Percentiles rank a stretch among this genome's conserved stretches.
Evolutionary conservation across 2,113 vertebrate species (phyloP).

Genomic region (Hipposideros armiger): DNA sequence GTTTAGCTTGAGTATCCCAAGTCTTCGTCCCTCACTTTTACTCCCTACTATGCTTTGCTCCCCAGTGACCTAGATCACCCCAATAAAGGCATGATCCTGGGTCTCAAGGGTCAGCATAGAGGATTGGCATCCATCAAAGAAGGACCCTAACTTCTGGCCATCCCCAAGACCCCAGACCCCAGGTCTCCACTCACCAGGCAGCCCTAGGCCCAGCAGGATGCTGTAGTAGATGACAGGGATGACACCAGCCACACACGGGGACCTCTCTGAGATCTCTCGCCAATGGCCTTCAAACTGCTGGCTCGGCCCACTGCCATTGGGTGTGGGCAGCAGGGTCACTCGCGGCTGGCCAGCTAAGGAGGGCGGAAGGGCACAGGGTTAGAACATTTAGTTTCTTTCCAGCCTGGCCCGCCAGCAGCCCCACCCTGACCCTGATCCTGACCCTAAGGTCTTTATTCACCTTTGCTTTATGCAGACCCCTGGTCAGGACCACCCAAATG

Average conservation of each 20-base stretch:
- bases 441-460: neutral
- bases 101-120: neutral
- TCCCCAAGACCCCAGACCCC: neutral
- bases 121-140: accelerated
- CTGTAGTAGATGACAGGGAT: conserved; percentile 94
- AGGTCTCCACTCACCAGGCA: conserved; percentile 91
- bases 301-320: conserved; percentile 86
- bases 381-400: neutral
- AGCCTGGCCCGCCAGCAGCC: neutral
- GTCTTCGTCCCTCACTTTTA: neutral
- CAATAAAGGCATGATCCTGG: neutral
- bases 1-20: neutral
- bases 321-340: conserved; percentile 80
- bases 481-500: neutral
- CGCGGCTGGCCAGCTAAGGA: neutral
- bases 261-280: conserved; percentile 81
- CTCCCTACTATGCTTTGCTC: neutral
- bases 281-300: conserved; percentile 44
- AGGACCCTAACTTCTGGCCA: neutral
- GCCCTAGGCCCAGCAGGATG: conserved; percentile 92
- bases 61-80: neutral
- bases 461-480: neutral
- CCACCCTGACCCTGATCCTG: neutral
- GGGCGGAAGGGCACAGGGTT: neutral
- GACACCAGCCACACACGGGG: conserved; percentile 91